A percentile compares a stretch with the other conserved stretches of the same genome.
Conservation (phyloP, 2,113 vertebrate genomes). For the Crotalus helleri region DNA sequence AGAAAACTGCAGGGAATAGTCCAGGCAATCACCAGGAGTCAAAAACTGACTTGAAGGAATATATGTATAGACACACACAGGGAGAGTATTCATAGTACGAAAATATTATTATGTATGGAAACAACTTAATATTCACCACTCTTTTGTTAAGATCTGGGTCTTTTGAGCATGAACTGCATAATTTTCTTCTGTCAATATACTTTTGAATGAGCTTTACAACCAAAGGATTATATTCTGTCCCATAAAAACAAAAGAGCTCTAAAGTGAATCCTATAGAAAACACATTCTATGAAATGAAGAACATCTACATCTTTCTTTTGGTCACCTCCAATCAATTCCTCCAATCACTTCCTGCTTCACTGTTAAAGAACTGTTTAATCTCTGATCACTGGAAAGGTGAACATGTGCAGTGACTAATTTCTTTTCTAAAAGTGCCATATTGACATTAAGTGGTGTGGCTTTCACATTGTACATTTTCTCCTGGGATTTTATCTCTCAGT, state of each 20-base stretch:
- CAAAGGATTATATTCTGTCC: background rate
- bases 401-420: constrained; percentile 42
- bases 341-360: background rate
- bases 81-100: background rate
- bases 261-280: background rate
- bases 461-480: background rate
- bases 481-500: constrained; percentile 30
- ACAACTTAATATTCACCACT: background rate
- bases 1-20: background rate
- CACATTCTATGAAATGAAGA: background rate
- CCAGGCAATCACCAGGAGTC: background rate
- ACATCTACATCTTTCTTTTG: background rate
- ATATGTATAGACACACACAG: no score
- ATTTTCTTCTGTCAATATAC: background rate
- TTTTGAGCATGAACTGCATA: background rate
- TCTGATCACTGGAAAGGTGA: background rate
- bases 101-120: background rate
- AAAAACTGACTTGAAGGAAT: background rate
- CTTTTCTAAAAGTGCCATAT: constrained; percentile 21
- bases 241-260: background rate
- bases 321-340: background rate
- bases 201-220: background rate
- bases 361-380: background rate
- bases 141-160: background rate
- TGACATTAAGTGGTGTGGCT: constrained; percentile 42